phyloP scores from a whole-genome alignment of 2,113 vertebrate genomes.

The Perccottus glenii region DNA sequence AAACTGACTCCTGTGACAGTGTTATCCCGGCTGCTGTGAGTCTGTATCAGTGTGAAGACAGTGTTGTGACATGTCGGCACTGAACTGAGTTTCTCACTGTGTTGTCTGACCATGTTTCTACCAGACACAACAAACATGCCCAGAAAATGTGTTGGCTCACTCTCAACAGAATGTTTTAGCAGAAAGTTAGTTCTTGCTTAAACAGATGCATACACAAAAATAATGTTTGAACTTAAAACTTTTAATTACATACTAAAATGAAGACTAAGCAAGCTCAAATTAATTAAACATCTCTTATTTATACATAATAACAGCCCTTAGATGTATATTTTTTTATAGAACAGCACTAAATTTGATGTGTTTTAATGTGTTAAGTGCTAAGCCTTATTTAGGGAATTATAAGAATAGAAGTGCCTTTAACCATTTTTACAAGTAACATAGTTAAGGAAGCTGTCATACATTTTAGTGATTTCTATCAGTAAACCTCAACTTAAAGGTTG shows the following conservation, averaged over 20 bases:
- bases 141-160: neutral
- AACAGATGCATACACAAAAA: neutral
- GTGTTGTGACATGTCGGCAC: constrained; percentile 13
- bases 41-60: neutral
- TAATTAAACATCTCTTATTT: neutral
- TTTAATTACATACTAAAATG: neutral
- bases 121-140: neutral
- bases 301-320: neutral
- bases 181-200: neutral
- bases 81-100: constrained; percentile 19
- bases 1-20: neutral
- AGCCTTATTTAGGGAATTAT: no score
- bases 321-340: no score
- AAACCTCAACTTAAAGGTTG: no score
- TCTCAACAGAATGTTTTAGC: neutral
- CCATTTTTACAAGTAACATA: no score
- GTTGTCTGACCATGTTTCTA: neutral
- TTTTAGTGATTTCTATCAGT: no score
- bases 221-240: neutral
- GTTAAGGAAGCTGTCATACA: no score
- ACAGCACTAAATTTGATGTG: no score
- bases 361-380: no score
- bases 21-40: neutral
- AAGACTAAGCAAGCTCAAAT: neutral
- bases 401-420: no score